Evolutionary conservation across 2,113 vertebrate species (phyloP).

Genomic region (Physeter macrocephalus): DNA sequence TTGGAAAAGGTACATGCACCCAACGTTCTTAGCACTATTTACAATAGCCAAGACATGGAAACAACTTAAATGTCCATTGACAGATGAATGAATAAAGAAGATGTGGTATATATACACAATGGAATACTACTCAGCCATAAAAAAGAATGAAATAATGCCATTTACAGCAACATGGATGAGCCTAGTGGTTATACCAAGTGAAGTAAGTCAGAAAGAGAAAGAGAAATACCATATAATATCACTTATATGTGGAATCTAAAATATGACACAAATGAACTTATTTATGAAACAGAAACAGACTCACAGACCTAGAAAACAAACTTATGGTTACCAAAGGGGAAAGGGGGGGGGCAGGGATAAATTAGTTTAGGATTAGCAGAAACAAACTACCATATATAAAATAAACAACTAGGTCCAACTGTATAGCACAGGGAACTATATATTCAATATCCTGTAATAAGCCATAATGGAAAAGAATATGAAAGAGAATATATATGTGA

Average conservation of each 20-base stretch:
- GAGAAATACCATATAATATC: background rate
- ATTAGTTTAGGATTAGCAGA: background rate
- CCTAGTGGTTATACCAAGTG: background rate
- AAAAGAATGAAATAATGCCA: background rate
- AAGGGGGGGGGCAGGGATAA: background rate
- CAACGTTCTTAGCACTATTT: background rate
- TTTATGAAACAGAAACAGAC: background rate
- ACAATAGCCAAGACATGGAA: background rate
- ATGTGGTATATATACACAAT: background rate
- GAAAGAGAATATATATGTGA: background rate
- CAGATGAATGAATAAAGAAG: background rate
- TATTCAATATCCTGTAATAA: background rate
- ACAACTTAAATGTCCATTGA: background rate
- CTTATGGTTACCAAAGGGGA: background rate
- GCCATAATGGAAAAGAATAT: background rate
- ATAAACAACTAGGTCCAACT: background rate
- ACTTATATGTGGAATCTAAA: background rate
- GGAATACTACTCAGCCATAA: background rate
- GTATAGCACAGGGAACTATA: background rate
- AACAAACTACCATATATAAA: background rate
- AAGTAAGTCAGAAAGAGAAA: background rate
- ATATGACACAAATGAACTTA: background rate
- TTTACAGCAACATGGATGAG: background rate
- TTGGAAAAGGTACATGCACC: background rate
- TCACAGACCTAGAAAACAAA: background rate